phyloP scores from a whole-genome alignment of 1,140 invertebrate species.

The Trachymyrmex septentrionalis region DNA sequence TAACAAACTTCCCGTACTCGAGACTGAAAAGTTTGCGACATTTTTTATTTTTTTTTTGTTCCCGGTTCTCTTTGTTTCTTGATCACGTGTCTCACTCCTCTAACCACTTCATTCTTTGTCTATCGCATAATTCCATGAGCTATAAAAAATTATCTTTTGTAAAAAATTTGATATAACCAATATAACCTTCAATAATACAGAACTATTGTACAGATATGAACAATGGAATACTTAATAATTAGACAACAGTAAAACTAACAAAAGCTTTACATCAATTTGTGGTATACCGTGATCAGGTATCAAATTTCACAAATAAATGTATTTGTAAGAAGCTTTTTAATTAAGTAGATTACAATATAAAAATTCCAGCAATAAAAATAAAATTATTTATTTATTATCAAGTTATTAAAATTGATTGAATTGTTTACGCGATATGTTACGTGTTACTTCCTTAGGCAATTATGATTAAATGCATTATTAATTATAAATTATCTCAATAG shows the following conservation, averaged over 20 bases:
- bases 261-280: neutral
- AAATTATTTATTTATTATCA: neutral
- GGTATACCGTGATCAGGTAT: neutral
- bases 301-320: neutral
- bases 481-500: no score
- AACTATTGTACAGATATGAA: neutral
- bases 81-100: constrained; percentile 17
- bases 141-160: constrained; percentile 19
- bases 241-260: neutral
- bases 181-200: neutral
- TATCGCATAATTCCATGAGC: neutral
- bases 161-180: neutral
- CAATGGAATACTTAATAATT: constrained; percentile 8
- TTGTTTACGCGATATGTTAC: neutral
- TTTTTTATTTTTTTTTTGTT: constrained; percentile 68
- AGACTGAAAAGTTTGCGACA: constrained; percentile 59
- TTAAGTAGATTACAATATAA: neutral
- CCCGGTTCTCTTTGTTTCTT: constrained; percentile 12
- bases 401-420: neutral
- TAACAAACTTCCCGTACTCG: constrained; percentile 70
- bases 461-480: no score
- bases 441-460: neutral
- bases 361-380: neutral
- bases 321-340: neutral
- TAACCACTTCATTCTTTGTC: neutral